Evolutionary conservation across 2,113 vertebrate genomes (phyloP).

Genomic region (Trogon melanurus): DNA sequence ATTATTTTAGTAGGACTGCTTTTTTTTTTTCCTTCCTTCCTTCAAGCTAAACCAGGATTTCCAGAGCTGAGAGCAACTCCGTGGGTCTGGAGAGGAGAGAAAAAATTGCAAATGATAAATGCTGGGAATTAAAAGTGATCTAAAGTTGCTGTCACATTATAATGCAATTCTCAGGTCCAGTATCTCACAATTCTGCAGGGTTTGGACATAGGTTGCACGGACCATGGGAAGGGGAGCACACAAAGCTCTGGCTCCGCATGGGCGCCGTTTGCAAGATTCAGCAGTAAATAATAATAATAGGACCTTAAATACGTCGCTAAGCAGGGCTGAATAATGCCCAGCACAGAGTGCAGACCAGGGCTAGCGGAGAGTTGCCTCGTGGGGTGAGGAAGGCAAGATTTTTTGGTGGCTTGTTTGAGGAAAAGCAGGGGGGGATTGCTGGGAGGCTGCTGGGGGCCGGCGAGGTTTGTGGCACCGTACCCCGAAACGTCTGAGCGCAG

Average conservation of each 20-base stretch:
- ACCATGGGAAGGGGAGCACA: neutral
- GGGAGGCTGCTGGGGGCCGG: neutral
- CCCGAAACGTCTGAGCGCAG: fast-evolving
- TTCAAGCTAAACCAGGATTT: neutral
- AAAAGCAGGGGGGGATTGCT: neutral
- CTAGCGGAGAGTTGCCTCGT: neutral
- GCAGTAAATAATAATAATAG: constrained; percentile 39
- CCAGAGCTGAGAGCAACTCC: neutral
- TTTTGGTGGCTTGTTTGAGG: neutral
- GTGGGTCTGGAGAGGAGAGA: neutral
- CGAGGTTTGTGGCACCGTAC: fast-evolving
- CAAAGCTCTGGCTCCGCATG: neutral
- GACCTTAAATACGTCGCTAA: neutral
- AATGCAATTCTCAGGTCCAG: neutral
- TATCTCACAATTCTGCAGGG: neutral
- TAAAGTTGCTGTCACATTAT: neutral
- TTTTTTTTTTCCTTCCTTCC: neutral
- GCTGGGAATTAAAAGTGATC: constrained; percentile 27
- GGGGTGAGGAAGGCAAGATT: neutral
- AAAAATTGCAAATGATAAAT: neutral
- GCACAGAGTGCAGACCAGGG: neutral
- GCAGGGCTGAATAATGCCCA: neutral
- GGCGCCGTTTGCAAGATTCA: neutral
- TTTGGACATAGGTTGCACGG: neutral
- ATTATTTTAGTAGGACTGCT: neutral